Base-by-base conservation (phyloP, 2,797 vertebrate species). In the Leptoclinus maculatus region DNA sequence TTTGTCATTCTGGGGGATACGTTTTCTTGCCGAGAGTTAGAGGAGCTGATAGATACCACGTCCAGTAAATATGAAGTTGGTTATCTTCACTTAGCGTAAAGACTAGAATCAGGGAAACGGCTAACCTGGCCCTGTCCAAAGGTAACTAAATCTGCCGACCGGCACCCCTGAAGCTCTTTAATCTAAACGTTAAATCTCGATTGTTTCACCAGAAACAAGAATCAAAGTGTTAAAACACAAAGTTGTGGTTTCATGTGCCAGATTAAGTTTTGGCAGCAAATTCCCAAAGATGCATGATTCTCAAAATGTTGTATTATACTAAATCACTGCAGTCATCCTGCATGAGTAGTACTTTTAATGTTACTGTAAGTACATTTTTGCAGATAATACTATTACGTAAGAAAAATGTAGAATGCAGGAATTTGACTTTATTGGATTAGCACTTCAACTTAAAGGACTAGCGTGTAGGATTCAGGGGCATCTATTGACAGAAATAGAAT, bases 221-320 rank as follows among this genome's bases (percentile, higher is more conserved):
- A 8, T 21, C 7, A 19, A 47, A 45, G 17, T 7, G 43, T 45
- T 45, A 2, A 45, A 45, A 19, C 43, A 7, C 19, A 47, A 21
- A 47, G 5, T 43, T 16, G 14, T 41, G 39, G 4, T 41, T 41
- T 41, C 19, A 47, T 47, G 17, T 47, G 7, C 17, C 45, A 47
- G 45, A 47, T 47, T 7, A 2, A 8, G 1, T 41, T 47, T 47
- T 63, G 4, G 12, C 38, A 41, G 38, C 1, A 63, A 63, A 63
- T 11, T 63, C 60, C 2, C 59, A 62, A 45, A 19, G 16, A 0
- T 53, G 51, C 23, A 25, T 25, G 38, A 59, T 7, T 38, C 57
- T 1, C 57, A 7, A 54, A 54, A 32, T 58, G 0, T 58, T 10
- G 4, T 19, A 17, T 7, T 29, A 4, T 0, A 27, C 25, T 56